Conservation (phyloP, 23 tunicate species). For the Oikopleura dioica region DNA sequence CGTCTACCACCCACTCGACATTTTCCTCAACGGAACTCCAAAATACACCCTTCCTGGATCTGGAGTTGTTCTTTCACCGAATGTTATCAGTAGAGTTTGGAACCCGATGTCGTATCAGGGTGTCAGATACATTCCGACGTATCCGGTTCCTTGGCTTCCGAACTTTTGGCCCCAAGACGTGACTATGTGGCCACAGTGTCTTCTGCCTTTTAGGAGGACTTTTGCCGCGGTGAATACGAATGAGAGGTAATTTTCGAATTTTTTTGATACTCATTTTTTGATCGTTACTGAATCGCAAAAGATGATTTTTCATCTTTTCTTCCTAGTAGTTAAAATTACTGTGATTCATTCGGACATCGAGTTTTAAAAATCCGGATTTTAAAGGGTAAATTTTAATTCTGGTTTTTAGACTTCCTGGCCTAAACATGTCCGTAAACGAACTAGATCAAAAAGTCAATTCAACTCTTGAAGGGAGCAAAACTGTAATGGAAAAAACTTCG, state of each 20-base stretch:
- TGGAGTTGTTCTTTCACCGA: not conserved
- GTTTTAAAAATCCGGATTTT: too few relatives aligned
- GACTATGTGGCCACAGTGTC: conserved; percentile 1
- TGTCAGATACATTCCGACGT: not conserved
- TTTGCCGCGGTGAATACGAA: conserved; percentile 9
- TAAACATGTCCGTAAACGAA: conserved; percentile 5
- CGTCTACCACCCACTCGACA: not conserved
- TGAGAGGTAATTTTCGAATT: too few relatives aligned
- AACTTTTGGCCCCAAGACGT: not conserved
- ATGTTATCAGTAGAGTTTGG: not conserved
- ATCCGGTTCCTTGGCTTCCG: conserved; percentile 12
- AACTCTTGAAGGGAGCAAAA: not conserved
- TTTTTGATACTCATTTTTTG: too few relatives aligned
- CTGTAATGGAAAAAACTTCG: not conserved
- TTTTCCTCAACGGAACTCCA: not conserved
- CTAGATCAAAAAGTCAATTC: not conserved
- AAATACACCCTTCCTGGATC: not conserved
- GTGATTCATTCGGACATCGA: too few relatives aligned
- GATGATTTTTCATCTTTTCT: too few relatives aligned
- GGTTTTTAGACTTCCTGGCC: not conserved
- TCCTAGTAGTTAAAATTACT: too few relatives aligned
- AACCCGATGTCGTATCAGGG: conserved; percentile 5
- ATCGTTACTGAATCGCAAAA: too few relatives aligned
- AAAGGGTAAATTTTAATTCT: too few relatives aligned
- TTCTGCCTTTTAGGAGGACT: not conserved